Base-by-base conservation (phyloP, 2,888 invertebrate genomes). In the Scaeva pyrastri region DNA sequence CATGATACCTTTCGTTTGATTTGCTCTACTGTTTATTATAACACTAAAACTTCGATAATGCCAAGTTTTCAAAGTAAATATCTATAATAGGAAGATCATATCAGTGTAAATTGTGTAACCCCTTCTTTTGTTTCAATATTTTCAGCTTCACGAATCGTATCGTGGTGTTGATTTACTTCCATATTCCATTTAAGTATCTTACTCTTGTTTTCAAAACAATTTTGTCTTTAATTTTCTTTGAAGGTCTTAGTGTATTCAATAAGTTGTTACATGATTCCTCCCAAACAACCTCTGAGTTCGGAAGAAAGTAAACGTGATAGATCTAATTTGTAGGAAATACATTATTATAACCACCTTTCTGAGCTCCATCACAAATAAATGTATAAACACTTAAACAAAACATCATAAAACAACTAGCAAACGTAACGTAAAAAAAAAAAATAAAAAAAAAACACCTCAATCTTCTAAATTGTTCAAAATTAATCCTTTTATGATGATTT, bases 371-470 rank as follows among this genome's bases (percentile, higher is more conserved):
- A 1, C 16, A 26, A 55, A 31, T n/a, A 14, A 31, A 55, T 23
- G 48, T 23, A 5, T 6, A 7, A 6, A 55, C 55, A 31, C 55
- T 62, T 19, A 62, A 16, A 23, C 10, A n/a, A 26, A 26, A 62
- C 16, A 62, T 10, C 62, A 62, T 43, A 26, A 62, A 62, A 10
- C 10, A 52, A 8, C 41, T 14, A 23, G 41, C 39, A 23, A n/a
- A 43, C 23, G 39, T 43, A 45, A 23, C 6, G 5, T 26, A 52
- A 19, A 52, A 21, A 52, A 58, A 36, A 43, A 58, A 12, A 56
- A 39, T 39, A 19, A 39, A 14, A 39, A 14, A 39, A 60, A 60
- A 60, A 21, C 58, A 60, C 39, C 58, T 60, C 39, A 60, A 60
- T 39, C 19, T 16, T 26, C 8, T n/a, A 26, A 16, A 43, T 23